phyloP scores from a whole-genome alignment of 2,113 vertebrate genomes.

The Ammodramus savannarum region DNA sequence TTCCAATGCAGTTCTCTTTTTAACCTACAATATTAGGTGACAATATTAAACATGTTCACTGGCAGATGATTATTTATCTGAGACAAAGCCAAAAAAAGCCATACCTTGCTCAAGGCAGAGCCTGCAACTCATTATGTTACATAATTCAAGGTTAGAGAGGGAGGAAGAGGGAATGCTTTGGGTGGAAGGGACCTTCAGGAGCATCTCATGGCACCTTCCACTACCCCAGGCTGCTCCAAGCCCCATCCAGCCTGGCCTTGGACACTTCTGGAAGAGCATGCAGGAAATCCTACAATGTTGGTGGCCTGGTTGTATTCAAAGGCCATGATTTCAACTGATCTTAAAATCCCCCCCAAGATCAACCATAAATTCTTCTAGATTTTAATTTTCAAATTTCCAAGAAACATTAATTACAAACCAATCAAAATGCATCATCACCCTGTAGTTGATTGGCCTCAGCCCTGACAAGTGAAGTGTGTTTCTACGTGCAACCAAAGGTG shows the following conservation, averaged over 20 bases:
- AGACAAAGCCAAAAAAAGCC: neutral
- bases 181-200: neutral
- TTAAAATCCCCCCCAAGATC: neutral
- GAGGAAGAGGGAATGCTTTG: neutral
- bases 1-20: neutral
- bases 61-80: neutral
- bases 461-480: neutral
- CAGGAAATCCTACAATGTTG: neutral
- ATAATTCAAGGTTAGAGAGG: neutral
- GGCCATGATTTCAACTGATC: neutral
- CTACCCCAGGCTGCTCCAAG: neutral
- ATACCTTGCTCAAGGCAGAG: neutral
- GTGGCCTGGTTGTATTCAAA: neutral
- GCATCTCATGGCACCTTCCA: neutral
- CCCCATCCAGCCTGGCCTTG: neutral
- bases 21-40: neutral
- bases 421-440: neutral
- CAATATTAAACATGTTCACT: neutral
- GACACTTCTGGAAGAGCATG: neutral
- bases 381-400: neutral
- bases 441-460: fast-evolving
- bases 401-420: neutral
- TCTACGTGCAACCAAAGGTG: neutral
- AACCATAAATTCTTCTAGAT: neutral
- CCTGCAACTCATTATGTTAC: neutral